Base-by-base conservation (phyloP, 2,888 invertebrate genomes). In the Embidobia sp. region DNA sequence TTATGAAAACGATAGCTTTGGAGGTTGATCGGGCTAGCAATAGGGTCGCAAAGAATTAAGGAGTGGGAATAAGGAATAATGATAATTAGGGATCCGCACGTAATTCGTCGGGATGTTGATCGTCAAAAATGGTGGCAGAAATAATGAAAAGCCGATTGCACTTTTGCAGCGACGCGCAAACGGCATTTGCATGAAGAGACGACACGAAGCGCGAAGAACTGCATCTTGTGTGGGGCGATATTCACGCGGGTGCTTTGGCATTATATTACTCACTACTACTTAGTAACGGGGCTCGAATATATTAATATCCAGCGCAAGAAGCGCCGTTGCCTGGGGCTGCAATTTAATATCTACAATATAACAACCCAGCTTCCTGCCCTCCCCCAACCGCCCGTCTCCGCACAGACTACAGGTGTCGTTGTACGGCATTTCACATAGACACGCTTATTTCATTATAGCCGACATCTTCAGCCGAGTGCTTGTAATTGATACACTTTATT, bases 341-440 rank as follows among this genome's bases (percentile, higher is more conserved):
- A 84, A 85, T 84, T 84, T 85, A 84, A 85, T 84, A 85, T 83
- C 85, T 79, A 83, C 83, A 83, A 83, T 84, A 85, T 76, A 59
- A 85, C 78, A 57, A 78, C 51, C 70, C 29, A 59, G 66, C 61
- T 66, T 61, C 67, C 44, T 51, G 55, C 51, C 59, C 42, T n/a
- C 46, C n/a, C n/a, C n/a, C n/a, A n/a, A n/a, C n/a, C n/a, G n/a
- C n/a, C n/a, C n/a, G n/a, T 22, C 48, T 19, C 15, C 11, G 40
- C 37, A 22, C 49, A 48, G 48, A 76, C 51, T 72, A 67, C 64
- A 70, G 70, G 69, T 67, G 69, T 64, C 69, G 76, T 40, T 48
- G 63, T 49, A 55, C 53, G 40, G 33, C 67, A 7, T 75, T 67
- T 57, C 74, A 57, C 55, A 57, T 42, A 69, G 49, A 69, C 33